These are phyloP conservation scores for Ceratosolen fusciceps DNA, from an alignment of 1,140 invertebrate species.

Conservation along the genomic window DNA sequence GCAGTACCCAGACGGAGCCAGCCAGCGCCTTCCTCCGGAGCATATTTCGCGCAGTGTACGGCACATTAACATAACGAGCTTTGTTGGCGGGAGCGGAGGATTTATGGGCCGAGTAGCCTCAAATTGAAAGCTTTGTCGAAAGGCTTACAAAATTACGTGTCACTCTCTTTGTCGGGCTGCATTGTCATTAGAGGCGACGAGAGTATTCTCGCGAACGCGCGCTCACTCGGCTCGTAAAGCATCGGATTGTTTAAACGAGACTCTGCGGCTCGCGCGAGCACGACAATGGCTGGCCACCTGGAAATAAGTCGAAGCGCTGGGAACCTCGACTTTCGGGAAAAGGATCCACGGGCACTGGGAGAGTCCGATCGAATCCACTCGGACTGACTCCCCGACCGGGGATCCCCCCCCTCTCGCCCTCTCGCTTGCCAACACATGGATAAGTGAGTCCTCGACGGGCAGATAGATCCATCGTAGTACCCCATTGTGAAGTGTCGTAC, in stretches of 20 bases:
- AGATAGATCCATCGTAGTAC: too few relatives aligned
- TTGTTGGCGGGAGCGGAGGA: neutral
- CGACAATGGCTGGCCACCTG: neutral
- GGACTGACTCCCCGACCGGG: slow-evolving; percentile 61
- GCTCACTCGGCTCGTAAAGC: neutral
- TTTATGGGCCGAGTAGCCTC: neutral
- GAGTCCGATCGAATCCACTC: neutral
- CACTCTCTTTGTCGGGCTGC: neutral
- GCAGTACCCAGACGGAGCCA: too few relatives aligned
- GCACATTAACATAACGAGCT: slow-evolving; percentile 7
- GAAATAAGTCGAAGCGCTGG: too few relatives aligned
- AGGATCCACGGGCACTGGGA: neutral
- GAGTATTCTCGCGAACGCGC: neutral
- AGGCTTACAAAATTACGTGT: slow-evolving; percentile 1
- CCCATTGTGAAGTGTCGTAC: slow-evolving; percentile 67
- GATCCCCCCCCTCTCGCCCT: slow-evolving; percentile 65
- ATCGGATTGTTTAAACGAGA: neutral
- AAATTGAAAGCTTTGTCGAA: slow-evolving; percentile 40
- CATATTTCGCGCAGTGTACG: slow-evolving; percentile 1
- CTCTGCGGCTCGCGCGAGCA: too few relatives aligned
- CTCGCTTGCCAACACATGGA: too few relatives aligned
- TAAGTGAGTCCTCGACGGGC: too few relatives aligned
- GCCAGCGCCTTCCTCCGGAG: too few relatives aligned
- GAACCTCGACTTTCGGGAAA: neutral
- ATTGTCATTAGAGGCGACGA: neutral